phyloP scores from a whole-genome alignment of 2,113 vertebrate genomes.

The Lampris incognitus region DNA sequence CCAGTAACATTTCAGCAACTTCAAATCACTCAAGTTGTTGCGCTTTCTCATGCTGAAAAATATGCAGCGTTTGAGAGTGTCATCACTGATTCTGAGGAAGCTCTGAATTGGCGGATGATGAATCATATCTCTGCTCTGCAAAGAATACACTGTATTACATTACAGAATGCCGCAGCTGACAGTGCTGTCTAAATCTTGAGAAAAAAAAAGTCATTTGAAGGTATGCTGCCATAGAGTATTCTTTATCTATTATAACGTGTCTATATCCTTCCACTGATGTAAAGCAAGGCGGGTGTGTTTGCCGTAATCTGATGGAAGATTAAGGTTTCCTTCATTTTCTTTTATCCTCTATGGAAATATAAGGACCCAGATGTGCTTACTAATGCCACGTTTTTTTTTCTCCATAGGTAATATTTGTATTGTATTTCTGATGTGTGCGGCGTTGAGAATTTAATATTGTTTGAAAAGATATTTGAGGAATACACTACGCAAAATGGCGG shows the following conservation, averaged over 20 bases:
- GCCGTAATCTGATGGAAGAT: constrained; percentile 27
- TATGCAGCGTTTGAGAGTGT: constrained; percentile 28
- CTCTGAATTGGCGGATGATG: constrained; percentile 1
- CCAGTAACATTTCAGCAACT: constrained; percentile 29
- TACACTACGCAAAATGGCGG: no score
- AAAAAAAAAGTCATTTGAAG: constrained; percentile 9
- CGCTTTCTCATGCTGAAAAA: constrained; percentile 14
- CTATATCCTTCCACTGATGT: not conserved
- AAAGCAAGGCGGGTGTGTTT: constrained; percentile 8
- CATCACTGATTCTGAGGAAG: not conserved
- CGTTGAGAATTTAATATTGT: constrained; percentile 2
- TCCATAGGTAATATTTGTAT: not conserved
- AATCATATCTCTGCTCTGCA: constrained; percentile 22
- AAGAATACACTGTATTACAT: constrained; percentile 7
- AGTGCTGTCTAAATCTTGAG: constrained; percentile 32
- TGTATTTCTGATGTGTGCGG: not conserved
- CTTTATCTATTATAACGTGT: not conserved
- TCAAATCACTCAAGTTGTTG: not conserved
- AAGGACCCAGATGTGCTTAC: not conserved
- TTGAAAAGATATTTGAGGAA: no score
- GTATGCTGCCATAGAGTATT: constrained; percentile 9
- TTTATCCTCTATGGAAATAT: constrained; percentile 10
- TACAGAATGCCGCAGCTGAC: constrained; percentile 33
- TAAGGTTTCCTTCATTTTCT: constrained; percentile 12
- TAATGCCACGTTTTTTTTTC: not conserved